These are phyloP conservation scores for Physocephala rufipes DNA, from an alignment of 2,888 invertebrate genomes.

Conservation along the genomic window DNA sequence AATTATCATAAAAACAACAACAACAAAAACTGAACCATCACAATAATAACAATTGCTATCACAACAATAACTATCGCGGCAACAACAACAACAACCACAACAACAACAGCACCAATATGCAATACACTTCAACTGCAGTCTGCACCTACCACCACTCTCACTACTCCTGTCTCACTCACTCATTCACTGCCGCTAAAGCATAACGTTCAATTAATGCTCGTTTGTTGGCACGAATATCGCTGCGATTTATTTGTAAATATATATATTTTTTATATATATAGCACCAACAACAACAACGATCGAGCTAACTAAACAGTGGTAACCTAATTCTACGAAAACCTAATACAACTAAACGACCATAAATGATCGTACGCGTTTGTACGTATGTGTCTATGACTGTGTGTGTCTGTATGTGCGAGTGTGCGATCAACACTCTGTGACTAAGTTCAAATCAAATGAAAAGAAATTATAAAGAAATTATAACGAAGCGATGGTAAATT, in stretches of 20 bases:
- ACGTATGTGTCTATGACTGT: too few species aligned
- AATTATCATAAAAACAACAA: conserved; percentile 17
- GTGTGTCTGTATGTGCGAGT: too few species aligned
- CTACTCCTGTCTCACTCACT: neutral
- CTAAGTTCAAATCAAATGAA: neutral
- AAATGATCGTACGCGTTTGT: neutral
- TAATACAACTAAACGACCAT: neutral
- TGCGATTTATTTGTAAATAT: conserved; percentile 1
- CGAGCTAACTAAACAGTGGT: conserved; percentile 16
- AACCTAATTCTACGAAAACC: conserved; percentile 29
- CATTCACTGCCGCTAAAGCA: neutral
- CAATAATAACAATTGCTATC: too few species aligned
- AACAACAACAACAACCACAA: conserved; percentile 30
- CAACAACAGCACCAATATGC: too few species aligned
- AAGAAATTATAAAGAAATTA: conserved; percentile 4
- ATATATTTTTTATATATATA: too few species aligned
- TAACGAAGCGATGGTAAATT: too few species aligned
- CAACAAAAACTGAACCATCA: conserved; percentile 24
- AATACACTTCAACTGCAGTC: conserved; percentile 20
- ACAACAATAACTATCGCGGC: neutral
- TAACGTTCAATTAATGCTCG: neutral
- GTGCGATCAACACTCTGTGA: conserved; percentile 9
- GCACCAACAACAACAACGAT: conserved; percentile 16
- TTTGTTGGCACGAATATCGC: neutral
- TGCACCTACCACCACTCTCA: too few species aligned